Percentiles rank a stretch among this genome's conserved stretches.
These are phyloP conservation scores for Bucco capensis DNA, from an alignment of 2,113 vertebrate genomes.

Conservation along the genomic window DNA sequence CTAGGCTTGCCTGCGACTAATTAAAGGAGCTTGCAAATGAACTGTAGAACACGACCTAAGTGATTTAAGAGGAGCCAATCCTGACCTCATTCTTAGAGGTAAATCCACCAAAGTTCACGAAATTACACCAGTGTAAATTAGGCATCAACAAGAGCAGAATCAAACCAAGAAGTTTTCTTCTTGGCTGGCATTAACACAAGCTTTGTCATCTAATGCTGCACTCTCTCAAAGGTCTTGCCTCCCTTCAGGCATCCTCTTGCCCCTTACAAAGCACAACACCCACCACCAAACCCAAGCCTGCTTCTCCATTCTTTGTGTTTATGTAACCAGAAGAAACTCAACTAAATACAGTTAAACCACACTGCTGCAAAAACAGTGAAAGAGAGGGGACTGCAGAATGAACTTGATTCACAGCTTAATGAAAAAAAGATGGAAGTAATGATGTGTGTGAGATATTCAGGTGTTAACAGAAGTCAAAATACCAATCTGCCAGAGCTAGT, in stretches of 20 bases:
- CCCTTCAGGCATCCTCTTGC: not conserved
- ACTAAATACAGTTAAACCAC: not conserved
- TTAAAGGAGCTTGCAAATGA: slow-evolving; percentile 44
- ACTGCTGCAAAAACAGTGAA: not conserved
- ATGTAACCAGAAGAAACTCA: not conserved
- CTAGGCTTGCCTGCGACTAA: slow-evolving; percentile 42
- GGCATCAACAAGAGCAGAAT: not conserved
- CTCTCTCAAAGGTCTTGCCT: not conserved
- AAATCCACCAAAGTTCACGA: not conserved
- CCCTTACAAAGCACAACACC: not conserved
- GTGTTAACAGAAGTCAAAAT: not conserved
- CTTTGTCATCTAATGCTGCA: not conserved
- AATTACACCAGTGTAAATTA: not conserved
- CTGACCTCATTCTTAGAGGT: not conserved
- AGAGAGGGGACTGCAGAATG: not conserved
- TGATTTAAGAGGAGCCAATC: not conserved
- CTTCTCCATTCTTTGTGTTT: not conserved
- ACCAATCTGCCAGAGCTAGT: not conserved
- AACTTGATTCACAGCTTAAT: not conserved
- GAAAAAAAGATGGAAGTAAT: not conserved
- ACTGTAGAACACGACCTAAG: not conserved
- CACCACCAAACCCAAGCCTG: not conserved
- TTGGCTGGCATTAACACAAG: not conserved
- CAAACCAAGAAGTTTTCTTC: not conserved
- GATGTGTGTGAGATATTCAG: not conserved